A percentile compares a stretch with the other conserved stretches of the same genome.
These are phyloP conservation scores for Xylota segnis DNA, from an alignment of 2,888 invertebrate species.

Conservation along the genomic window DNA sequence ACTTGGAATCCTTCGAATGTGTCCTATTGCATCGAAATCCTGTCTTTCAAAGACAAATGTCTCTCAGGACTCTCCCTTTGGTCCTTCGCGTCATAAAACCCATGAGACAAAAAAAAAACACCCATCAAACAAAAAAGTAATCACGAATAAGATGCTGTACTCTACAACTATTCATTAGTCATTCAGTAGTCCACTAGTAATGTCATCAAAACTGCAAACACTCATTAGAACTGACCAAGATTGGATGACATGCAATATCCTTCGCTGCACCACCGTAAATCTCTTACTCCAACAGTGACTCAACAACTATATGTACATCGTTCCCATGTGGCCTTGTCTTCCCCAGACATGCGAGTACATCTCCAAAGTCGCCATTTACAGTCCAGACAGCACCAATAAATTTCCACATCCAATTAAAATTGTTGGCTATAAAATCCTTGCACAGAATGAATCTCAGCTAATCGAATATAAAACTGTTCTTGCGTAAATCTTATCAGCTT, in stretches of 20 bases:
- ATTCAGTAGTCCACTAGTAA: background rate
- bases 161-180: no score
- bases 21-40: no score
- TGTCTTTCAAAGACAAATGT: no score
- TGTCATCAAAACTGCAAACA: background rate
- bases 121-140: no score
- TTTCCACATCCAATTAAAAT: constrained; percentile 35
- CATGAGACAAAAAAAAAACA: no score
- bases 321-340: background rate
- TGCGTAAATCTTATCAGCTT: constrained; percentile 27
- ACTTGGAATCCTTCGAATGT: no score
- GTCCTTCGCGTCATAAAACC: no score
- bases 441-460: constrained; percentile 9
- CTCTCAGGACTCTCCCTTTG: no score
- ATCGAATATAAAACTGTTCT: constrained; percentile 28
- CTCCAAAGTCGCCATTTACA: background rate
- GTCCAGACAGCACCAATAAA: constrained; percentile 11
- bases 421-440: constrained; percentile 11
- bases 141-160: no score
- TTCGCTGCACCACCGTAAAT: background rate
- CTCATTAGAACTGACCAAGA: background rate
- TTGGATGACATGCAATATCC: background rate
- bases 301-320: background rate
- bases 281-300: background rate
- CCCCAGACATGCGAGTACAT: background rate